Percentiles rank a stretch among this genome's conserved stretches.
phyloP scores from a whole-genome alignment of 2,113 vertebrate genomes.

The Spilogale gracilis region DNA sequence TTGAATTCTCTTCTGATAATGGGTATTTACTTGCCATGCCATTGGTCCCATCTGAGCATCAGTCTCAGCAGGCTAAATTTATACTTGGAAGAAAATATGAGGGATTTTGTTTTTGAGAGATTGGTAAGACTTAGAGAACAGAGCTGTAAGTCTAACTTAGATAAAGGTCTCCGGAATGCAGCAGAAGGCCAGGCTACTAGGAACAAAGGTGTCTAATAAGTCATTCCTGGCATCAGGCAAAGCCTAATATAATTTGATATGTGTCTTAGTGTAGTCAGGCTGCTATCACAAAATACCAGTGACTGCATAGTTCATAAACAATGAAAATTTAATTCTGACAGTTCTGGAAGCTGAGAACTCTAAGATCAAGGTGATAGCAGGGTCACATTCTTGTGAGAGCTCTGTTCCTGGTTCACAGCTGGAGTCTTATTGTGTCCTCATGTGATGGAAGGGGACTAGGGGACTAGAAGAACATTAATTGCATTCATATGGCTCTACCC shows the following conservation, averaged over 20 bases:
- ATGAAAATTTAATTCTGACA: background rate
- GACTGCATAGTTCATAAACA: background rate
- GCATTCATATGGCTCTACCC: background rate
- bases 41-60: background rate
- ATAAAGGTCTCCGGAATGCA: background rate
- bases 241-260: background rate
- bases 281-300: background rate
- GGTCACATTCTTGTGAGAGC: too few species aligned
- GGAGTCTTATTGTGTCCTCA: background rate
- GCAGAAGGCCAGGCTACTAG: background rate
- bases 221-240: background rate
- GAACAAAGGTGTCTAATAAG: background rate
- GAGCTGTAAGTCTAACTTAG: background rate
- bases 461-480: background rate
- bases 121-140: background rate
- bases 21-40: background rate
- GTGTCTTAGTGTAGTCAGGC: background rate
- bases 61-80: background rate
- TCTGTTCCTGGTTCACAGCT: background rate
- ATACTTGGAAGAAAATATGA: background rate
- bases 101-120: background rate
- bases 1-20: background rate
- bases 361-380: background rate
- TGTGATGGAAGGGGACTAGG: too few species aligned
- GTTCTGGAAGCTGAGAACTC: background rate